These are phyloP conservation scores for Morpho deidamia DNA, from an alignment of 2,888 invertebrate genomes.

Conservation along the genomic window DNA sequence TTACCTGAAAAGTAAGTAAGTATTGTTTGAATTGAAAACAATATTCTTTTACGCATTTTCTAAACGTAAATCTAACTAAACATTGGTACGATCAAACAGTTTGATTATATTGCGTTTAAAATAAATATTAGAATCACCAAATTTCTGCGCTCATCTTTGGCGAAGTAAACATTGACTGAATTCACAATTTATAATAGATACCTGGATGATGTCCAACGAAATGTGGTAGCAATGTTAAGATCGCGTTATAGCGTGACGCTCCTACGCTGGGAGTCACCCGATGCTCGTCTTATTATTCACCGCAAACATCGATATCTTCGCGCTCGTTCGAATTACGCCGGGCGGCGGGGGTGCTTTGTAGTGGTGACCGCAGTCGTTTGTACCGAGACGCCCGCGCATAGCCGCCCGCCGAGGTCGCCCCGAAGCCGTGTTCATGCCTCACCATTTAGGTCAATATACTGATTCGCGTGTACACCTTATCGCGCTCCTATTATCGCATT, in stretches of 20 bases:
- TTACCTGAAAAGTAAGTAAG: no score
- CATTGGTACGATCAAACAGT: background rate
- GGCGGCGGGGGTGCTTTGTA: conserved; percentile 55
- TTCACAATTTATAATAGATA: conserved; percentile 46
- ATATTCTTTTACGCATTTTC: no score
- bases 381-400: conserved; percentile 65
- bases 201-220: conserved; percentile 60
- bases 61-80: no score
- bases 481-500: conserved; percentile 72
- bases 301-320: conserved; percentile 71
- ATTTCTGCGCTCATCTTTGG: background rate
- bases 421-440: conserved; percentile 62
- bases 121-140: background rate
- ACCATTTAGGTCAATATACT: conserved; percentile 69
- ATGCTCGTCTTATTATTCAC: conserved; percentile 61
- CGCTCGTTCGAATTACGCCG: conserved; percentile 65
- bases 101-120: background rate
- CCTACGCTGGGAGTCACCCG: conserved; percentile 45
- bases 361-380: conserved; percentile 66
- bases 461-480: conserved; percentile 74
- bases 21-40: no score
- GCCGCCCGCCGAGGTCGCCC: conserved; percentile 56
- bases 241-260: conserved; percentile 17
- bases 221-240: conserved; percentile 17
- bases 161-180: conserved; percentile 8